These are phyloP conservation scores for Abscondita cerata DNA, from an alignment of 2,888 invertebrate genomes.

Conservation along the genomic window DNA sequence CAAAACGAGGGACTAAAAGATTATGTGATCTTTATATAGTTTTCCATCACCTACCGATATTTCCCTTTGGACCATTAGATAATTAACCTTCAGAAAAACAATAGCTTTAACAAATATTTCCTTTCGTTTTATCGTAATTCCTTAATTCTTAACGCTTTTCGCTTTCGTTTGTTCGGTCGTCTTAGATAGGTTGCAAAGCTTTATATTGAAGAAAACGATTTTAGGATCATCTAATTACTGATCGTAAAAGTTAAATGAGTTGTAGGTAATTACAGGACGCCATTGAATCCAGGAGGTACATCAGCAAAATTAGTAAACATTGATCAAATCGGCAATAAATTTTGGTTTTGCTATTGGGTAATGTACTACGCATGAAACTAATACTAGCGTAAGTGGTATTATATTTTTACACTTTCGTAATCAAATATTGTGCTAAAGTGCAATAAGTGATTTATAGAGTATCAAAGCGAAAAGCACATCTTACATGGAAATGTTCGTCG, in stretches of 20 bases:
- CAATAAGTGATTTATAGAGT: too few relatives aligned
- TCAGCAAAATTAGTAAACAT: slow-evolving; percentile 10
- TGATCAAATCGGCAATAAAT: too few relatives aligned
- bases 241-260: slow-evolving; percentile 31
- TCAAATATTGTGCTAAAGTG: too few relatives aligned
- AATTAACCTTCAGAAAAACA: slow-evolving; percentile 4
- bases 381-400: too few relatives aligned
- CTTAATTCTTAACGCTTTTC: slow-evolving; percentile 15
- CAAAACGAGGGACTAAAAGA: too few relatives aligned
- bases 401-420: too few relatives aligned
- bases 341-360: too few relatives aligned
- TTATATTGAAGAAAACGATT: slow-evolving; percentile 21
- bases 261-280: slow-evolving; percentile 27
- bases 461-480: too few relatives aligned
- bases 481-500: too few relatives aligned
- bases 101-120: neutral
- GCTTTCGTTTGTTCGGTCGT: slow-evolving; percentile 25
- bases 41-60: neutral
- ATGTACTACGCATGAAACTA: too few relatives aligned
- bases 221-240: slow-evolving; percentile 24
- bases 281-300: slow-evolving; percentile 19
- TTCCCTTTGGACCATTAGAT: slow-evolving; percentile 8
- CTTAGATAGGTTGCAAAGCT: slow-evolving; percentile 20
- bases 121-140: slow-evolving; percentile 1
- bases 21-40: neutral